Evolutionary conservation across 1,140 invertebrate genomes (phyloP).

Genomic region (Drosophila sp.): DNA sequence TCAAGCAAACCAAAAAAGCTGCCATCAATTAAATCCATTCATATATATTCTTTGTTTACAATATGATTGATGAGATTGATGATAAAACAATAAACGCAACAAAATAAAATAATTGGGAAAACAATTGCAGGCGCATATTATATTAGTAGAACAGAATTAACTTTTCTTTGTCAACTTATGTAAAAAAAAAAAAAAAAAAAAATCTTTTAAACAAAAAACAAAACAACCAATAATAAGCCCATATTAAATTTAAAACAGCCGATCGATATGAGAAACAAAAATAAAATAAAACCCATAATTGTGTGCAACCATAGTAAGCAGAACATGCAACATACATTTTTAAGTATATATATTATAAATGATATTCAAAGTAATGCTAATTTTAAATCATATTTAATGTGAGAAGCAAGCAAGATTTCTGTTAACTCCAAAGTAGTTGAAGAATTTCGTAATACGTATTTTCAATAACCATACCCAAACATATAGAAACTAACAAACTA

Average conservation of each 20-base stretch:
- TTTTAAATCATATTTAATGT: constrained; percentile 70
- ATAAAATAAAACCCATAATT: constrained; percentile 42
- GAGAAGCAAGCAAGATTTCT: constrained; percentile 56
- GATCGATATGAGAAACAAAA: constrained; percentile 22
- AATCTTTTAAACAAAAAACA: constrained; percentile 33
- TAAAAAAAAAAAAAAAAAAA: constrained; percentile 27
- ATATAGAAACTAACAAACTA: too few relatives aligned
- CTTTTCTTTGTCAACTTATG: constrained; percentile 60
- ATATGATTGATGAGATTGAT: constrained; percentile 50
- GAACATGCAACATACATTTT: constrained; percentile 63
- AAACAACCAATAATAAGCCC: constrained; percentile 46
- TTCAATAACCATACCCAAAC: constrained; percentile 55
- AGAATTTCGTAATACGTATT: constrained; percentile 45
- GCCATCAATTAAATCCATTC: constrained; percentile 59
- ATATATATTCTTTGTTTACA: constrained; percentile 38
- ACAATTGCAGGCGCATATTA: constrained; percentile 38
- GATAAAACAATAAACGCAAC: constrained; percentile 50
- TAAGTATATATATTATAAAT: constrained; percentile 71
- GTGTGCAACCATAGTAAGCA: constrained; percentile 74
- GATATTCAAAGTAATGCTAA: constrained; percentile 73
- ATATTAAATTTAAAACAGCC: constrained; percentile 66
- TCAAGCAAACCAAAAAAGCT: constrained; percentile 64
- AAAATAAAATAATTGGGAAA: constrained; percentile 56
- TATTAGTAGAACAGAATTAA: constrained; percentile 52
- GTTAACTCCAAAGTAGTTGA: constrained; percentile 68